These are phyloP conservation scores for Lysiphlebus fabarum DNA, from an alignment of 1,140 invertebrate species.

Conservation along the genomic window DNA sequence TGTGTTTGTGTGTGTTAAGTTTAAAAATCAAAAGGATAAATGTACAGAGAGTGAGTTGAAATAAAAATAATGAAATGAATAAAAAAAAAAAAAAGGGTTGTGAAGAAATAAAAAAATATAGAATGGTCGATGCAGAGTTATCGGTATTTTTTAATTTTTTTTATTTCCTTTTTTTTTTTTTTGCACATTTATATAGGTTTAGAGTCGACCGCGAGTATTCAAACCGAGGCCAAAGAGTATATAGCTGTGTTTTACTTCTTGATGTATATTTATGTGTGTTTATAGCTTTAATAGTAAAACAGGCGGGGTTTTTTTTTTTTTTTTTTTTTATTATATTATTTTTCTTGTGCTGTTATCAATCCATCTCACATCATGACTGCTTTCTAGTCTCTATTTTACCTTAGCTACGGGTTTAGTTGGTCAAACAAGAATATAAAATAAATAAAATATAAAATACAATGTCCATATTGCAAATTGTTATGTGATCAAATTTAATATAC, in stretches of 20 bases:
- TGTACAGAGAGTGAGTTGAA: not conserved
- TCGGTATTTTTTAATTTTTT: not conserved
- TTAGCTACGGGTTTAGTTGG: too few relatives aligned
- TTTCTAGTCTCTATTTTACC: too few relatives aligned
- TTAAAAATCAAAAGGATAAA: slow-evolving; percentile 1
- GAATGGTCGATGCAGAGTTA: not conserved
- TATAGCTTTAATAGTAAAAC: slow-evolving; percentile 18
- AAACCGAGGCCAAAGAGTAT: slow-evolving; percentile 7
- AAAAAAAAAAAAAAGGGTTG: slow-evolving; percentile 6
- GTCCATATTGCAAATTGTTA: too few relatives aligned
- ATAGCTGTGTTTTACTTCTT: slow-evolving; percentile 11
- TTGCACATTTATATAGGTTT: slow-evolving; percentile 3
- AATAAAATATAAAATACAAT: too few relatives aligned
- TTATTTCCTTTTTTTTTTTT: too few relatives aligned
- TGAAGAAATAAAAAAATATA: too few relatives aligned
- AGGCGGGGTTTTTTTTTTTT: slow-evolving; percentile 28
- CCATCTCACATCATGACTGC: too few relatives aligned
- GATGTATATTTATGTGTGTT: slow-evolving; percentile 16
- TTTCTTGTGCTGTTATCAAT: too few relatives aligned
- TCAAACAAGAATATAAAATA: too few relatives aligned
- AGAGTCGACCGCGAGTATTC: not conserved
- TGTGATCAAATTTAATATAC: not conserved
- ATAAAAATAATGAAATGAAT: not conserved
- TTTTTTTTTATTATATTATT: slow-evolving; percentile 16
- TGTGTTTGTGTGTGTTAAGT: too few relatives aligned